Percentiles rank a stretch among this genome's conserved stretches.
Conservation (phyloP, 2,113 vertebrate species). For the Ranitomeya imitator region DNA sequence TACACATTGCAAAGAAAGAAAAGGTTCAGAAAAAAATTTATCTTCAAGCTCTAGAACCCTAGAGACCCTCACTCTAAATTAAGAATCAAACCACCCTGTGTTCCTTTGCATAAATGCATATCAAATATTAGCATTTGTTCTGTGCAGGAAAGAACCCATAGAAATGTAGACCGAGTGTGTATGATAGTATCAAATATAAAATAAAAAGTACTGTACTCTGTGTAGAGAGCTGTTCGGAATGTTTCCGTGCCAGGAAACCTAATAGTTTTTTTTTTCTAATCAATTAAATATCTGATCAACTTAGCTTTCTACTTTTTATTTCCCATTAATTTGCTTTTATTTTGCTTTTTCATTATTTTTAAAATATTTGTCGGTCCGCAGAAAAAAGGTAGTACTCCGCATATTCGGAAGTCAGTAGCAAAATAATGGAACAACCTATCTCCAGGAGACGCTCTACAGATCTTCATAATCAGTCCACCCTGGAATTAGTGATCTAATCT, state of each 20-base stretch:
- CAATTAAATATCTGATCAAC: too few relatives aligned
- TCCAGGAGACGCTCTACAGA: too few relatives aligned
- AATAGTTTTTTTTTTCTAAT: too few relatives aligned
- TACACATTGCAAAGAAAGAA: slow-evolving; percentile 12
- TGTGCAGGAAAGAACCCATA: slow-evolving; percentile 6
- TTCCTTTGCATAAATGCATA: slow-evolving; percentile 54
- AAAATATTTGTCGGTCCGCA: too few relatives aligned
- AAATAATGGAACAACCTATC: too few relatives aligned
- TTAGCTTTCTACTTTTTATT: too few relatives aligned
- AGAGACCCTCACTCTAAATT: slow-evolving; percentile 46
- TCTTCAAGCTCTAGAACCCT: slow-evolving; percentile 39
- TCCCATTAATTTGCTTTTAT: too few relatives aligned
- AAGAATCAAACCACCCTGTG: slow-evolving; percentile 47
- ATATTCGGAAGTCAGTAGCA: too few relatives aligned
- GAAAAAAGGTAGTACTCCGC: too few relatives aligned
- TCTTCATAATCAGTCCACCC: too few relatives aligned
- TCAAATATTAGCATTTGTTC: slow-evolving; percentile 43
- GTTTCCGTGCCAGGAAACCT: background rate
- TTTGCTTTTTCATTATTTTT: too few relatives aligned
- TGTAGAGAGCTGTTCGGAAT: background rate
- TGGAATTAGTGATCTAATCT: too few relatives aligned
- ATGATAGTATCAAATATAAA: background rate
- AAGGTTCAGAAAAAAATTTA: slow-evolving; percentile 31
- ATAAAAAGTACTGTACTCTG: slow-evolving; percentile 6
- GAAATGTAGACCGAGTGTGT: background rate